Percentiles rank a stretch among this genome's conserved stretches.
These are phyloP conservation scores for Rafetus swinhoei DNA, from an alignment of 2,113 vertebrate genomes.

Conservation along the genomic window DNA sequence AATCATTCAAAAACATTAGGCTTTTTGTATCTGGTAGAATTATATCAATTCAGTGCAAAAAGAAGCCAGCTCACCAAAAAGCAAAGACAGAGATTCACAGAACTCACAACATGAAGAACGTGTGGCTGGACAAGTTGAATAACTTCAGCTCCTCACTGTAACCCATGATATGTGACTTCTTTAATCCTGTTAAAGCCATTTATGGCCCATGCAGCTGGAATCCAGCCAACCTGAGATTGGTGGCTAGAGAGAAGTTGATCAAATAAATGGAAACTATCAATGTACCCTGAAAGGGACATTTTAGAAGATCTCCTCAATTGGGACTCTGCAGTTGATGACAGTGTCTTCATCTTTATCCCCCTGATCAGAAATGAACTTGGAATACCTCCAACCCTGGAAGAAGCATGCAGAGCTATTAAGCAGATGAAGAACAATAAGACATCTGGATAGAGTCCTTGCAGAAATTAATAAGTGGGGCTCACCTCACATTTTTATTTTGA, in stretches of 20 bases:
- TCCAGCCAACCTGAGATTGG: neutral
- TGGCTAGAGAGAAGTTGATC: neutral
- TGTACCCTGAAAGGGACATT: neutral
- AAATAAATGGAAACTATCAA: neutral
- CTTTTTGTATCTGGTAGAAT: neutral
- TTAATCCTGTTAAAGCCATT: neutral
- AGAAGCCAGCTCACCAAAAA: neutral
- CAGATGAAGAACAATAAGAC: slow-evolving; percentile 71
- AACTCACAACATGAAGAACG: neutral
- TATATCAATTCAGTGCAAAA: neutral
- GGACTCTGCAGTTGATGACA: neutral
- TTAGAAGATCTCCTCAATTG: neutral
- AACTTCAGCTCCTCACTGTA: neutral
- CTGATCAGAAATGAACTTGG: neutral
- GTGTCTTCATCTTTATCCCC: neutral
- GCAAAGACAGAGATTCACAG: neutral
- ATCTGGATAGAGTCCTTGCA: slow-evolving; percentile 72
- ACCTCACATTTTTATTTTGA: neutral
- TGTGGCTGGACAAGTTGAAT: neutral
- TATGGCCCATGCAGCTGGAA: too few species aligned
- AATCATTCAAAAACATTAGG: neutral
- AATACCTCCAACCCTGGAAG: neutral
- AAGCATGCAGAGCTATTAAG: slow-evolving; percentile 69
- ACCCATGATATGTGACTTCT: neutral
- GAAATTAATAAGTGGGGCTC: slow-evolving; percentile 42